Percentiles rank a stretch among this genome's conserved stretches.
Evolutionary conservation across 2,797 vertebrate genomes (phyloP).

Genomic region (Bovichtus variegatus): DNA sequence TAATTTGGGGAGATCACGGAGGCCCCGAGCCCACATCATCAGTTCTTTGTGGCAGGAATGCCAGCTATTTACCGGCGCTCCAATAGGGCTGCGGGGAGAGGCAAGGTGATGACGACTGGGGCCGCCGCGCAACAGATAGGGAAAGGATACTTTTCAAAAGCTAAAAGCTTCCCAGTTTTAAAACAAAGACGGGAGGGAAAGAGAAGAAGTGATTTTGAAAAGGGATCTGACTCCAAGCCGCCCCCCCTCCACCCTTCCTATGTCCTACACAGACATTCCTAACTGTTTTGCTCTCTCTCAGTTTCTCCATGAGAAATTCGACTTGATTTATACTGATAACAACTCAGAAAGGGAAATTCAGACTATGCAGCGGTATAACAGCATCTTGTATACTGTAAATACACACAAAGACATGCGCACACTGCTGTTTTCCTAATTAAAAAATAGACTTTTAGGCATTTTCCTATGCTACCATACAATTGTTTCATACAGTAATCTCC

Average conservation of each 20-base stretch:
- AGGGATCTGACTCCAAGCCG: constrained; percentile 73
- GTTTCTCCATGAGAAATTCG: constrained; percentile 46
- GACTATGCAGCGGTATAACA: neutral
- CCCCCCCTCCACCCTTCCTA: constrained; percentile 46
- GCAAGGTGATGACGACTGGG: constrained; percentile 88
- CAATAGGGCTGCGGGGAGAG: constrained; percentile 79
- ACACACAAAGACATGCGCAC: neutral
- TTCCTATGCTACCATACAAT: neutral
- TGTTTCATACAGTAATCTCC: neutral
- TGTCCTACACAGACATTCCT: constrained; percentile 78
- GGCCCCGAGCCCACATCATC: constrained; percentile 83
- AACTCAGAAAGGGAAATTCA: constrained; percentile 2
- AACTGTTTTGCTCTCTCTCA: constrained; percentile 47
- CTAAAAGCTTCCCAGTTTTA: constrained; percentile 92
- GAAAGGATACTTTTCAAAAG: constrained; percentile 91
- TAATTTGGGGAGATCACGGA: constrained; percentile 85
- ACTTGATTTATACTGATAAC: constrained; percentile 26
- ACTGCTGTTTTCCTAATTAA: neutral
- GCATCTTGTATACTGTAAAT: neutral
- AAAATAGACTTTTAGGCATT: neutral
- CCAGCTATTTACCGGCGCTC: constrained; percentile 85
- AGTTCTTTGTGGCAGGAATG: constrained; percentile 88
- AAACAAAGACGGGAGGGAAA: constrained; percentile 85
- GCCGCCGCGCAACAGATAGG: constrained; percentile 82
- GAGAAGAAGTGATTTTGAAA: constrained; percentile 84